Percentiles rank a stretch among this genome's conserved stretches.
phyloP scores from a whole-genome alignment of 92 coral and sea anemone species.

The Desmophyllum pertusum region DNA sequence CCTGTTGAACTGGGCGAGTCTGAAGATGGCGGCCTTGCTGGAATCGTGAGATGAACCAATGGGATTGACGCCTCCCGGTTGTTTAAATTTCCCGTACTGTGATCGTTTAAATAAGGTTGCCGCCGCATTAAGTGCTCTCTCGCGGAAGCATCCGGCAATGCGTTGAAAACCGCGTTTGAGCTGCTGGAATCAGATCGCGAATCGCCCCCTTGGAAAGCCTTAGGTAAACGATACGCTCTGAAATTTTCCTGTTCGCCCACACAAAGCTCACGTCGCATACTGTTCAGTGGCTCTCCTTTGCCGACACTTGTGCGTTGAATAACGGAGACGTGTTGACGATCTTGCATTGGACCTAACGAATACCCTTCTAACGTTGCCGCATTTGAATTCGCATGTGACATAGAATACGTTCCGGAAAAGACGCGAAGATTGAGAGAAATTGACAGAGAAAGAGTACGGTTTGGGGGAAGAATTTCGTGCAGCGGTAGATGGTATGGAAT shows the following conservation, averaged over 20 bases:
- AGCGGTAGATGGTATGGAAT: slow-evolving; percentile 16
- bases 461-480: slow-evolving; percentile 44
- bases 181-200: not conserved
- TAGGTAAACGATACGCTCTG: slow-evolving; percentile 19
- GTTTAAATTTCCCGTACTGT: not conserved
- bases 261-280: not conserved
- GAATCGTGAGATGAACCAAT: not conserved
- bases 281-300: slow-evolving; percentile 1
- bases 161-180: not conserved
- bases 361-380: slow-evolving; percentile 14
- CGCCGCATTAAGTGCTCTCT: not conserved
- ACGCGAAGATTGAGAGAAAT: slow-evolving; percentile 14
- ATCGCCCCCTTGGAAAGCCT: slow-evolving; percentile 25
- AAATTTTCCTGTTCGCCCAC: slow-evolving; percentile 2
- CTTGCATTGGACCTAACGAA: not conserved
- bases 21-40: not conserved
- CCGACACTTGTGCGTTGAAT: not conserved
- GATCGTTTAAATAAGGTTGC: not conserved
- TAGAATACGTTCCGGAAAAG: slow-evolving; percentile 1
- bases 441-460: slow-evolving; percentile 64
- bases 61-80: slow-evolving; percentile 19
- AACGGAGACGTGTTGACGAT: slow-evolving; percentile 15
- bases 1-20: slow-evolving; percentile 14
- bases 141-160: not conserved
- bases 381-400: slow-evolving; percentile 2